These are phyloP conservation scores for Manis crassicaudata DNA, from an alignment of 2,797 vertebrate genomes.

Conservation along the genomic window DNA sequence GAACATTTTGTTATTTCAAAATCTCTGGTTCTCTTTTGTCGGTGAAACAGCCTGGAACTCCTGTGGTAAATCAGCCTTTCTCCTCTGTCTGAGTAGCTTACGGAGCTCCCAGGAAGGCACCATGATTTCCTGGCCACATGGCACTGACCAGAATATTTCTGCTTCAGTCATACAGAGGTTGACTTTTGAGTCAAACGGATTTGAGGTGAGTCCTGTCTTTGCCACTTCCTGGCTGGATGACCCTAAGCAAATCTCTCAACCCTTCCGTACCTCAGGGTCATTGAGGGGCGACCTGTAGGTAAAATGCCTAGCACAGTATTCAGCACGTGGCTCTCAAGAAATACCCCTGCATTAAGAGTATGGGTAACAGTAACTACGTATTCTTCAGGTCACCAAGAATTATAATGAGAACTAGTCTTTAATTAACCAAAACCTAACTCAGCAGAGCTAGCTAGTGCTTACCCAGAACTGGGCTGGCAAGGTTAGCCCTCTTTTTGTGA, in stretches of 20 bases:
- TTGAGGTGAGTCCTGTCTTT: background rate
- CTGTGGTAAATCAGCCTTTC: background rate
- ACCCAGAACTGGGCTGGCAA: background rate
- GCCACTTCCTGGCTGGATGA: background rate
- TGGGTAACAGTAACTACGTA: too few relatives aligned
- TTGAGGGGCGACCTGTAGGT: background rate
- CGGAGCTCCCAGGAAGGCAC: background rate
- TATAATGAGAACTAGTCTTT: background rate
- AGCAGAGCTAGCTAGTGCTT: background rate
- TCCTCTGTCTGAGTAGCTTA: background rate
- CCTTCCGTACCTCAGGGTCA: background rate
- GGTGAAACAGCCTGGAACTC: background rate
- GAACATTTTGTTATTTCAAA: background rate
- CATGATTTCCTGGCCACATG: background rate
- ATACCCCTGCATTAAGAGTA: background rate
- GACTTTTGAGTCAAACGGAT: background rate
- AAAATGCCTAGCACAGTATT: background rate
- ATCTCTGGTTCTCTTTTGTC: constrained; percentile 31
- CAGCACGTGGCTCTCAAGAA: background rate
- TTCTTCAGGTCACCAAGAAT: background rate
- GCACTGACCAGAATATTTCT: background rate
- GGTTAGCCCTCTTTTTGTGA: background rate
- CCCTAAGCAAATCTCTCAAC: background rate
- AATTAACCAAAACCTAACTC: background rate
- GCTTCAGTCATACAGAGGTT: background rate